Conservation (phyloP, 1,140 invertebrate genomes). For the Drosophila burlai region DNA sequence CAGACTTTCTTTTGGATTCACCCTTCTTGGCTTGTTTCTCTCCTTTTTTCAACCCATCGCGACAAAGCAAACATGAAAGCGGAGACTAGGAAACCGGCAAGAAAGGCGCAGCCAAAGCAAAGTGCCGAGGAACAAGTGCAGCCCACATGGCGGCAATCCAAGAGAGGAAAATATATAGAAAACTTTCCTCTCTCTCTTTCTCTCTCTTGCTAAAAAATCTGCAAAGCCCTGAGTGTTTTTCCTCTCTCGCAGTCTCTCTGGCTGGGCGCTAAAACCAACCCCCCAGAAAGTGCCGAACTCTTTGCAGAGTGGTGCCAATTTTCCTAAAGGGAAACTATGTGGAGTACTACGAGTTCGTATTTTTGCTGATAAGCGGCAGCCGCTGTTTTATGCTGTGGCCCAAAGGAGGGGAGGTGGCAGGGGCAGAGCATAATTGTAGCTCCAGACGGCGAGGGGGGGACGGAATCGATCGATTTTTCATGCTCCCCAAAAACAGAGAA, state of each 20-base stretch:
- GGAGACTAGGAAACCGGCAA: slow-evolving; percentile 74
- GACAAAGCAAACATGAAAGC: slow-evolving; percentile 74
- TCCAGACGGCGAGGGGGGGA: slow-evolving; percentile 33
- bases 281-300: slow-evolving; percentile 24
- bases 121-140: slow-evolving; percentile 72
- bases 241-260: not conserved
- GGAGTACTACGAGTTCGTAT: slow-evolving; percentile 71
- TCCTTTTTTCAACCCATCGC: slow-evolving; percentile 10
- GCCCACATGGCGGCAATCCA: slow-evolving; percentile 50
- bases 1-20: slow-evolving; percentile 22
- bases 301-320: slow-evolving; percentile 76
- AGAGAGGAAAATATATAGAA: slow-evolving; percentile 19
- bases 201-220: slow-evolving; percentile 35
- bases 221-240: slow-evolving; percentile 47
- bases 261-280: slow-evolving; percentile 57
- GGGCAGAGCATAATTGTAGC: slow-evolving; percentile 57
- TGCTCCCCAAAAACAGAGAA: slow-evolving; percentile 56
- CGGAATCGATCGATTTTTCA: slow-evolving; percentile 80
- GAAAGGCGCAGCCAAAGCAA: slow-evolving; percentile 68
- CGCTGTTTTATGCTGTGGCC: slow-evolving; percentile 14
- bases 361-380: slow-evolving; percentile 69
- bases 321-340: slow-evolving; percentile 59
- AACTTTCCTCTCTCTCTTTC: not conserved
- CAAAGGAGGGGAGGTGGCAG: not conserved
- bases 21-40: not conserved